Evolutionary conservation across 2,113 vertebrate genomes (phyloP).

Genomic region (Halichoeres trimaculatus): DNA sequence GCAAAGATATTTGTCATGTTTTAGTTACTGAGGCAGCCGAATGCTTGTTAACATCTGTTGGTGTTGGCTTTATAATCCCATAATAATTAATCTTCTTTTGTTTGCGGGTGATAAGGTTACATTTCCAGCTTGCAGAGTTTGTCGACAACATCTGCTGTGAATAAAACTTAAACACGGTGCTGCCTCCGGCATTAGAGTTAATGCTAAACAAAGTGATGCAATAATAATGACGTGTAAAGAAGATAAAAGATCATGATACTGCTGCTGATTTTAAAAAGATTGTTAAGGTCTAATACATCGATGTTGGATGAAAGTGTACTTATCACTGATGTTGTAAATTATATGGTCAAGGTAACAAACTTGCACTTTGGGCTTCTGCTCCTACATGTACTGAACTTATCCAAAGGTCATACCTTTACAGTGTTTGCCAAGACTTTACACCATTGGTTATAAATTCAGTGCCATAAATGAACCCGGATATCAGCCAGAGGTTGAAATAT

Average conservation of each 20-base stretch:
- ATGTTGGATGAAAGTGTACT: neutral
- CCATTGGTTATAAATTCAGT: neutral
- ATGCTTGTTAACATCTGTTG: conserved; percentile 15
- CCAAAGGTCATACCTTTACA: neutral
- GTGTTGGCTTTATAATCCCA: neutral
- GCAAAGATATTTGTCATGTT: neutral
- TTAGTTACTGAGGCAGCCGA: neutral
- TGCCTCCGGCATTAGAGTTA: neutral
- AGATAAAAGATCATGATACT: too few relatives aligned
- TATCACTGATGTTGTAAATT: conserved; percentile 14
- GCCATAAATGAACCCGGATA: neutral
- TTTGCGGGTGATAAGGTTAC: conserved; percentile 1
- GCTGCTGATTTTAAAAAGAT: neutral
- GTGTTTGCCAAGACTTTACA: neutral
- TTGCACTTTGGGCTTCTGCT: conserved; percentile 18
- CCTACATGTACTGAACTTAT: neutral
- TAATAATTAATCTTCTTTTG: conserved; percentile 12
- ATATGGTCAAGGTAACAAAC: neutral
- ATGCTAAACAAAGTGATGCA: neutral
- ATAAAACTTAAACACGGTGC: neutral
- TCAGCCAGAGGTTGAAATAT: neutral
- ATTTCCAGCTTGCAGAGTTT: conserved; percentile 3
- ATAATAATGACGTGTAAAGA: neutral
- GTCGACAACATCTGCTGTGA: neutral
- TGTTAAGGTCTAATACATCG: neutral